These are phyloP conservation scores for Chymomyza procnemis DNA, from an alignment of 2,888 invertebrate species.

Conservation along the genomic window DNA sequence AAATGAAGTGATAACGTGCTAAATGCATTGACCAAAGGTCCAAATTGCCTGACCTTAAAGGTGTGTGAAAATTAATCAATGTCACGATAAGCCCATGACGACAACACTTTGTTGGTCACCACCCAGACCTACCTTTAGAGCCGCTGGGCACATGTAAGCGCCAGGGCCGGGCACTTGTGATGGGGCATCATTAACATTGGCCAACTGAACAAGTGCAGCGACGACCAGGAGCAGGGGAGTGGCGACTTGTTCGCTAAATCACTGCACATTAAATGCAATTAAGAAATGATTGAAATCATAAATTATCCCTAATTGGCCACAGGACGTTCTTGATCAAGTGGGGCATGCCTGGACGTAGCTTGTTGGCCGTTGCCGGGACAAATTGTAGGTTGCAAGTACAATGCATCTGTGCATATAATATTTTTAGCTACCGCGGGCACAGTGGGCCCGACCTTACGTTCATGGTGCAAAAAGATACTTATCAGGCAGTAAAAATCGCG, in stretches of 20 bases:
- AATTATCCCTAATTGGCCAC: constrained; percentile 68
- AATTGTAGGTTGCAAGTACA: constrained; percentile 49
- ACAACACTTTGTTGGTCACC: constrained; percentile 22
- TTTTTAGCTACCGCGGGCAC: constrained; percentile 55
- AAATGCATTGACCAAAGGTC: constrained; percentile 8
- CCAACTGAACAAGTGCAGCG: constrained; percentile 61
- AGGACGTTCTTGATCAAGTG: constrained; percentile 38
- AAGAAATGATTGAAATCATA: constrained; percentile 71
- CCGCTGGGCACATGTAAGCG: background rate
- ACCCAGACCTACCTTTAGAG: constrained; percentile 4
- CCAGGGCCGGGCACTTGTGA: background rate
- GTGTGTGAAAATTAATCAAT: constrained; percentile 57
- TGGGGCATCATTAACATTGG: constrained; percentile 60
- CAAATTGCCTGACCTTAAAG: constrained; percentile 38
- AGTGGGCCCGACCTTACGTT: constrained; percentile 29
- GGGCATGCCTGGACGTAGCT: background rate
- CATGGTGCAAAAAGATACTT: background rate
- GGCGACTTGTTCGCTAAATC: constrained; percentile 55
- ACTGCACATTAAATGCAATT: constrained; percentile 69
- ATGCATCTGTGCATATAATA: constrained; percentile 35
- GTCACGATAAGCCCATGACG: constrained; percentile 46
- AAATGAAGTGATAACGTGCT: background rate
- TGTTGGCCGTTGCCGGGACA: constrained; percentile 29
- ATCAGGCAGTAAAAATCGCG: too few relatives aligned
- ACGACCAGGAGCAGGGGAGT: constrained; percentile 3